Conservation (phyloP, 2,888 invertebrate genomes). For the Bellardia pandia region DNA sequence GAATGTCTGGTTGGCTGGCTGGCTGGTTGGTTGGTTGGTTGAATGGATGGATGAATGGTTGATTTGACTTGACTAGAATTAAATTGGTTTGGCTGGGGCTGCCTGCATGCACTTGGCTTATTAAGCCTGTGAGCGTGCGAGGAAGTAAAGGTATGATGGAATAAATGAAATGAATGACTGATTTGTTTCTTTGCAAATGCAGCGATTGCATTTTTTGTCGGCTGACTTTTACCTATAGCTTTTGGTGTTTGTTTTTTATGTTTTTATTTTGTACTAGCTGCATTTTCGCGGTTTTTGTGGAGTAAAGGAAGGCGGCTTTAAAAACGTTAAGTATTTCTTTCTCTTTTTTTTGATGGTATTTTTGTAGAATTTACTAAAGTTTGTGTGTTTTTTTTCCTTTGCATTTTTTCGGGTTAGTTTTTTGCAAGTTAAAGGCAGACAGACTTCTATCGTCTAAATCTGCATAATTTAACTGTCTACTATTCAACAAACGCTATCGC, state of each 20-base stretch:
- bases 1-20: conserved; percentile 64
- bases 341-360: conserved; percentile 37
- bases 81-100: conserved; percentile 44
- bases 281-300: conserved; percentile 46
- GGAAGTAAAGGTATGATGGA: conserved; percentile 17
- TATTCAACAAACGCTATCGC: conserved; percentile 63
- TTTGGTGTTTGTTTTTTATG: conserved; percentile 16
- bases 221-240: conserved; percentile 23
- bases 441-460: conserved; percentile 64
- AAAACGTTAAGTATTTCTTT: not conserved
- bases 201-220: conserved; percentile 33
- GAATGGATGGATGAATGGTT: conserved; percentile 28
- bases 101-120: conserved; percentile 28
- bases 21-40: not conserved
- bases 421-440: conserved; percentile 11
- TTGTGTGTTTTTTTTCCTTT: conserved; percentile 27
- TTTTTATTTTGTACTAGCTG: not conserved
- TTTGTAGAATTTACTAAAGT: conserved; percentile 49
- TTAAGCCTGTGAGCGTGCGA: not conserved
- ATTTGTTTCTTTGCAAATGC: conserved; percentile 53
- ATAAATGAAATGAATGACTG: conserved; percentile 56
- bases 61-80: conserved; percentile 44
- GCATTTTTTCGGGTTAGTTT: conserved; percentile 35
- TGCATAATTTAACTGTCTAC: conserved; percentile 69
- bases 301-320: conserved; percentile 16